Base-by-base conservation (phyloP, 2,113 vertebrate species). In the Ornithorhynchus anatinus region DNA sequence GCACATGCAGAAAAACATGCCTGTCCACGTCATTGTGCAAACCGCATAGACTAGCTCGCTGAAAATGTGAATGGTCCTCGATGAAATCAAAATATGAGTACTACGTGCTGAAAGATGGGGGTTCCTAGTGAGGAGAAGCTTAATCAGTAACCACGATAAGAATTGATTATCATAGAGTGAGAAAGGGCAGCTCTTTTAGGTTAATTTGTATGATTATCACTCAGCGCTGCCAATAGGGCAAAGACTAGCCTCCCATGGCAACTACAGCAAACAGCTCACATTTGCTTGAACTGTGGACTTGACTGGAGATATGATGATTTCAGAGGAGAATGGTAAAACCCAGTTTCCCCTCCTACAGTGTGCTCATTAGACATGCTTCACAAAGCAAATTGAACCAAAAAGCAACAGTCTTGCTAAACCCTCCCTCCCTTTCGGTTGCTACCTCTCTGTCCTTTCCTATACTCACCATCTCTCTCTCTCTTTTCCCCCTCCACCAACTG, bases 81-180 rank as follows among this genome's bases (percentile, higher is more conserved):
- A 56, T 62, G 42, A 63, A 75, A 60, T 36, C 66, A 5, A 60
- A 2, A n/a, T n/a, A n/a, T n/a, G n/a, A n/a, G n/a, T n/a, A n/a
- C n/a, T n/a, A n/a, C n/a, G n/a, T n/a, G n/a, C n/a, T n/a, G n/a
- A n/a, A 42, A 7, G 52, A 38, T 27, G 37, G 47, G 57, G 42
- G 43, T 19, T 54, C 69, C 61, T 56, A 23, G 67, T 68, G 74
- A 47, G 72, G 70, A 7, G n/a, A 62, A 60, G 87, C 78, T 94
- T 94, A 93, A 93, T 92, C 75, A 90, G 86, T 89, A 92, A 93
- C 89, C 75, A 52, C 32, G 59, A 59, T 63, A 78, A 79, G 57
- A 71, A 74, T 53, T 57, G 22, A 62, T 71, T 69, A 76, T 53
- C 22, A 76, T 81, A 74, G 75, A 50, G 83, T 77, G 80, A 86